Conservation (phyloP, 1,140 invertebrate species). For the Scaptodrosophila lebanonensis region DNA sequence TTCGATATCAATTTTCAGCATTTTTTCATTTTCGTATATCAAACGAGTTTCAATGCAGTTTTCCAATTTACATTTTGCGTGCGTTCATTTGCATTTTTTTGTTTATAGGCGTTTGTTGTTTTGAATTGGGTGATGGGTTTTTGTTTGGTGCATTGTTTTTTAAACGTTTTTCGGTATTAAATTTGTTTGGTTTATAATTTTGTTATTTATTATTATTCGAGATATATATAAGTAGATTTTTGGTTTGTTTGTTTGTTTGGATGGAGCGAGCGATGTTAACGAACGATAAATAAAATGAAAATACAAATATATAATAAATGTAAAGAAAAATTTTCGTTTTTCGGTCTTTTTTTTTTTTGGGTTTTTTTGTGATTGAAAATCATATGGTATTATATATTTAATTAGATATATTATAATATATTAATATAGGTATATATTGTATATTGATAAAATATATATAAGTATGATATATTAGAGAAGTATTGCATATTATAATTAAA, state of each 20-base stretch:
- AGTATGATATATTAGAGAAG: constrained; percentile 1
- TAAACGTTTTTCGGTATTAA: constrained; percentile 15
- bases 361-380: constrained; percentile 21
- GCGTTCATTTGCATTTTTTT: constrained; percentile 30
- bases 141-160: constrained; percentile 16
- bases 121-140: constrained; percentile 27
- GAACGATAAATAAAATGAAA: constrained; percentile 77
- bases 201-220: constrained; percentile 16
- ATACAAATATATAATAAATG: constrained; percentile 76
- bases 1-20: constrained; percentile 37
- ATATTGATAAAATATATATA: constrained; percentile 46
- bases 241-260: constrained; percentile 46
- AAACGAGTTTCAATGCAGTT: constrained; percentile 59
- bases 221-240: constrained; percentile 23
- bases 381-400: constrained; percentile 30
- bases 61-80: constrained; percentile 29
- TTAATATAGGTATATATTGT: constrained; percentile 25
- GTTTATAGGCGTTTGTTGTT: constrained; percentile 31
- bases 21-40: constrained; percentile 46
- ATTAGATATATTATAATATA: constrained; percentile 12
- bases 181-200: constrained; percentile 2
- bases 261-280: constrained; percentile 77
- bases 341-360: constrained; percentile 42
- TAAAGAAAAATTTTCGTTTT: constrained; percentile 68
- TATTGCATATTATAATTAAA: constrained; percentile 26